These are phyloP conservation scores for Nymphalis polychloros DNA, from an alignment of 2,888 invertebrate species.

Conservation along the genomic window DNA sequence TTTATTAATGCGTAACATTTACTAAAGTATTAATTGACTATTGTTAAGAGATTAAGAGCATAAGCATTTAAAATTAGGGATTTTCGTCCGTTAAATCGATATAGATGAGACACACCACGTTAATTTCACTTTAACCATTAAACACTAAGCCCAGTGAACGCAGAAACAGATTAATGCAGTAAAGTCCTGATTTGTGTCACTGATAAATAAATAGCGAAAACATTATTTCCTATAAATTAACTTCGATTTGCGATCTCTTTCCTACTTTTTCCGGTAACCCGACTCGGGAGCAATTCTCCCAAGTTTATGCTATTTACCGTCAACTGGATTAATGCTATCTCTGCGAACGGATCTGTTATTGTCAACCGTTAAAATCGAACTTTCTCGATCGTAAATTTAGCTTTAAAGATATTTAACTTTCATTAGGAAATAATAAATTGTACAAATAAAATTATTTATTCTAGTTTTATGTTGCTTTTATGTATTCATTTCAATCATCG, in stretches of 20 bases:
- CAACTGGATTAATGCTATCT: slow-evolving; percentile 19
- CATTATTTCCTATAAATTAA: slow-evolving; percentile 10
- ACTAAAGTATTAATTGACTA: no score
- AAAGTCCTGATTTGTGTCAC: neutral
- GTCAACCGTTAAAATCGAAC: slow-evolving; percentile 28
- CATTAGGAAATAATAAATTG: slow-evolving; percentile 2
- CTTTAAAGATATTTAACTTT: slow-evolving; percentile 20
- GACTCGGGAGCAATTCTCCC: neutral
- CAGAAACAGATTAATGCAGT: neutral
- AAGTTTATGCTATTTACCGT: slow-evolving; percentile 24
- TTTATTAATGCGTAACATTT: no score
- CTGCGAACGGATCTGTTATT: slow-evolving; percentile 25
- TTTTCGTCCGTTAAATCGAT: no score
- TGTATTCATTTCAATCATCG: no score
- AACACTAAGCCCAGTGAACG: neutral
- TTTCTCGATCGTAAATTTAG: slow-evolving; percentile 17
- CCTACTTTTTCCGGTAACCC: slow-evolving; percentile 10
- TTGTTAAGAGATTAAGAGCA: no score
- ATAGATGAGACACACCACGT: no score
- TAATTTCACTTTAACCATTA: neutral
- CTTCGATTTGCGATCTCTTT: slow-evolving; percentile 7
- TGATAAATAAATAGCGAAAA: slow-evolving; percentile 1
- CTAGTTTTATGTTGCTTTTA: no score
- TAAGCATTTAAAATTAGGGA: no score
- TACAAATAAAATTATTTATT: neutral